Evolutionary conservation across 2,113 vertebrate species (phyloP), one percentile per base, ranked within the genome.

Genomic region (Mirza zaza): DNA sequence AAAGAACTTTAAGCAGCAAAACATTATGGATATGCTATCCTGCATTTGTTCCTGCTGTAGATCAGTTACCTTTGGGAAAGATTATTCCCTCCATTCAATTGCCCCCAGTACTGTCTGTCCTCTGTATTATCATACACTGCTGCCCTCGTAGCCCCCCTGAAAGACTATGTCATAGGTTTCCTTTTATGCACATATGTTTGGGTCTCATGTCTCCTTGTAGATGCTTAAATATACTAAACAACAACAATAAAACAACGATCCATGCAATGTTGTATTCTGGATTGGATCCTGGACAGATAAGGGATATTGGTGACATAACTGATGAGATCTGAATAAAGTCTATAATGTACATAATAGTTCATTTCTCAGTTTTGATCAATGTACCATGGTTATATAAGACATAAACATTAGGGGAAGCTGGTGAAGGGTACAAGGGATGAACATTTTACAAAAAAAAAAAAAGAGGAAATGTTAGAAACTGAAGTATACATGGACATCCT

Each of bases 401-500:
- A n/a, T 65, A 67, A 95, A 34, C 36, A 57, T 77, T 77, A 65
- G 12, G 29, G 52, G 13, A 92, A 86, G 29, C 39, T 14, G 2
- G n/a, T 83, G 8, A 95, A 68, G 48, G 32, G 13, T 70, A 27
- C 68, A 61, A 96, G 29, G 5, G 15, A 39, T 48, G 57, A n/a
- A 79, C 48, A 63, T 84, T 84, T 87, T 92, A 91, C 45, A 80
- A 73, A 85, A 73, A 88, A 73, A 85, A 73, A 88, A 14, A 52
- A 61, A 39, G 36, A 95, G 61, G 63, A 61, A 86, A 50, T 59
- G 29, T 71, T 59, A 77, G 82, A 61, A 70, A 91, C 67, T 27
- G 27, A 79, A 27, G 27, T 91, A 57, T 27, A 48, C 83, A 18
- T 83, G 34, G 65, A 50, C 32, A 45, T 84, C 55, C 70, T 87